phyloP scores from a whole-genome alignment of 1,140 invertebrate species.

The Drosophila erecta region DNA sequence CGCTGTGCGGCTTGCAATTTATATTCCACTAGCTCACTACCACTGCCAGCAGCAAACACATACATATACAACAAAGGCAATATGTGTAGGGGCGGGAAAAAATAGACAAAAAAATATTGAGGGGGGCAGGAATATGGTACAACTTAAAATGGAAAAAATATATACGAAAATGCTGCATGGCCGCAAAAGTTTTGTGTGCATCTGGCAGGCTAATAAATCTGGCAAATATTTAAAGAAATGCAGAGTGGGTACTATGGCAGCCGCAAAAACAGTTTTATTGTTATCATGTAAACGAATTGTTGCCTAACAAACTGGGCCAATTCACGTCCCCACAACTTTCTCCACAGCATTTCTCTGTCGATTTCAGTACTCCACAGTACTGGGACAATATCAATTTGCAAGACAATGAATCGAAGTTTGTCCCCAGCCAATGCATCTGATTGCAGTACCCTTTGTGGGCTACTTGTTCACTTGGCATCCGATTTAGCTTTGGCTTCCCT shows the following conservation, averaged over 20 bases:
- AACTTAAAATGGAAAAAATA: conserved; percentile 54
- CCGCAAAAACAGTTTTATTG: conserved; percentile 52
- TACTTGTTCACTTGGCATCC: conserved; percentile 52
- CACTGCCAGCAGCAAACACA: conserved; percentile 5
- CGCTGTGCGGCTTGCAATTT: conserved; percentile 57
- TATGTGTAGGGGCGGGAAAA: conserved; percentile 10
- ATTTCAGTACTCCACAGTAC: neutral
- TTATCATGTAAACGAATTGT: conserved; percentile 61
- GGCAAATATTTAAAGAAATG: conserved; percentile 44
- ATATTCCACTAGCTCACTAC: conserved; percentile 49
- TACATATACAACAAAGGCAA: conserved; percentile 27
- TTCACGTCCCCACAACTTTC: conserved; percentile 14
- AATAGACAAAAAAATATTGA: conserved; percentile 12
- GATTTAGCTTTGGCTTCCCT: conserved; percentile 16
- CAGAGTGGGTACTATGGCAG: neutral
- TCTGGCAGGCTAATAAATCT: conserved; percentile 54
- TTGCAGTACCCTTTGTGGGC: conserved; percentile 70
- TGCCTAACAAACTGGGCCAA: conserved; percentile 40
- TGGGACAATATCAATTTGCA: conserved; percentile 73
- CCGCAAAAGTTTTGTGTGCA: conserved; percentile 45
- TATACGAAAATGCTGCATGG: conserved; percentile 49
- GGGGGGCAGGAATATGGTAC: conserved; percentile 10
- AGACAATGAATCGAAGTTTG: conserved; percentile 62
- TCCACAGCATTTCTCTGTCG: conserved; percentile 5
- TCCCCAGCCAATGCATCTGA: conserved; percentile 66